Evolutionary conservation across 2,797 vertebrate genomes (phyloP), one percentile per base, ranked within the genome.

Genomic region (Chelmon rostratus): DNA sequence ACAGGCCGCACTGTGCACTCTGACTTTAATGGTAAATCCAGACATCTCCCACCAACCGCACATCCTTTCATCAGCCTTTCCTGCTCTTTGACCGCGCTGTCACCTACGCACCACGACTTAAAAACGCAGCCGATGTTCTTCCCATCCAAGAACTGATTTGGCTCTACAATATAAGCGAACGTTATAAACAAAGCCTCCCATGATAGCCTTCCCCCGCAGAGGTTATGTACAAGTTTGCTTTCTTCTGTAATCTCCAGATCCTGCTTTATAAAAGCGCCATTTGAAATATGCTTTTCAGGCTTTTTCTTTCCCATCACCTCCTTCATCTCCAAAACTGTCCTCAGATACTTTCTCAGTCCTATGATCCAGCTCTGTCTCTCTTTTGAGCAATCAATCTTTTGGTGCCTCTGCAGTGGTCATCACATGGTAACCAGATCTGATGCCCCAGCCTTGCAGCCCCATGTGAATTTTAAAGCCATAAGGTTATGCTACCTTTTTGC

Each of bases 221-320:
- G 52, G 67, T 68, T 79, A 73, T 64, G 68, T 33, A 62, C 38
- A 82, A 72, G 63, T 78, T 84, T 67, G 47, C 53, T 79, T 78
- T 82, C 56, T 65, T 76, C 19, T 63, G 31, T 79, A 67, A 80
- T 86, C 76, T 81, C 73, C 19, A 53, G 40, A 78, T 76, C 73
- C 38, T 47, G 57, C 49, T 78, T 69, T 35, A 59, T 44, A 69
- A 79, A 87, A 53, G 46, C 46, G 77, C 61, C 7, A 42, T 67
- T 73, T 54, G 15, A 78, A 86, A 74, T 54, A 61, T 44, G 35
- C 18, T 71, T 53, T 78, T 74, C 33, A 68, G 56, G 25, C 46
- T 6, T 49, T 61, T 61, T 19, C 19, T 35, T 19, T 8, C 19
- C 38, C 18, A 57, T 57, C 54, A 49, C 52, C 59, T 80, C 37